phyloP scores from a whole-genome alignment of 2,797 vertebrate genomes.

The Harpagifer antarcticus region DNA sequence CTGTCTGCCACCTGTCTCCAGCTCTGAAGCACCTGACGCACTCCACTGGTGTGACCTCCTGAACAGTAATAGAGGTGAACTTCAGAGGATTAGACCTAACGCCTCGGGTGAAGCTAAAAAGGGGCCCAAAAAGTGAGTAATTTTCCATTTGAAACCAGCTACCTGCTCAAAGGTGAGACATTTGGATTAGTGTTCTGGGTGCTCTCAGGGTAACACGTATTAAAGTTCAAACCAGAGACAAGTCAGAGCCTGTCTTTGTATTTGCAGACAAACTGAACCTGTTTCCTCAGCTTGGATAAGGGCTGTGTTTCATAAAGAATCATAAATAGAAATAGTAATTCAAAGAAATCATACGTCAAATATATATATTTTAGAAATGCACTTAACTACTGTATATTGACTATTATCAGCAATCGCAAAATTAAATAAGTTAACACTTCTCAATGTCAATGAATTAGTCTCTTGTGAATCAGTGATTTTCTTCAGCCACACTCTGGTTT shows the following conservation, averaged over 20 bases:
- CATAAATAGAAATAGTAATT: too few species aligned
- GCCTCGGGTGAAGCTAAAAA: conserved; percentile 19
- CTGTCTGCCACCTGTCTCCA: neutral
- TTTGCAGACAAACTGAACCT: too few species aligned
- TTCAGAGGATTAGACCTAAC: neutral
- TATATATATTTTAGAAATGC: too few species aligned
- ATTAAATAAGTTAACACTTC: too few species aligned
- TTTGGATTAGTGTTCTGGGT: conserved; percentile 15
- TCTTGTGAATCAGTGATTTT: too few species aligned
- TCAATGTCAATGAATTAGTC: too few species aligned
- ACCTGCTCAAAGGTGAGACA: conserved; percentile 5
- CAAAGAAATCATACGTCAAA: too few species aligned
- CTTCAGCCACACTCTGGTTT: conserved; percentile 7
- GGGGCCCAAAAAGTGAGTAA: neutral
- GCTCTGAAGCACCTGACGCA: neutral
- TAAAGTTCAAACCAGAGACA: neutral
- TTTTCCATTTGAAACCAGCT: conserved; percentile 16
- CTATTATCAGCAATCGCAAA: too few species aligned
- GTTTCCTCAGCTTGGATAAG: too few species aligned
- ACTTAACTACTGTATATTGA: too few species aligned
- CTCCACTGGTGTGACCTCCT: conserved; percentile 7
- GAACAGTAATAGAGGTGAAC: conserved; percentile 2
- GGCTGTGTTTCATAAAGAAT: too few species aligned
- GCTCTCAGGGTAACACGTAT: neutral
- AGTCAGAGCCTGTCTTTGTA: neutral